Conservation (phyloP, 1,140 invertebrate genomes). For the Anagrus nilaparvatae region DNA sequence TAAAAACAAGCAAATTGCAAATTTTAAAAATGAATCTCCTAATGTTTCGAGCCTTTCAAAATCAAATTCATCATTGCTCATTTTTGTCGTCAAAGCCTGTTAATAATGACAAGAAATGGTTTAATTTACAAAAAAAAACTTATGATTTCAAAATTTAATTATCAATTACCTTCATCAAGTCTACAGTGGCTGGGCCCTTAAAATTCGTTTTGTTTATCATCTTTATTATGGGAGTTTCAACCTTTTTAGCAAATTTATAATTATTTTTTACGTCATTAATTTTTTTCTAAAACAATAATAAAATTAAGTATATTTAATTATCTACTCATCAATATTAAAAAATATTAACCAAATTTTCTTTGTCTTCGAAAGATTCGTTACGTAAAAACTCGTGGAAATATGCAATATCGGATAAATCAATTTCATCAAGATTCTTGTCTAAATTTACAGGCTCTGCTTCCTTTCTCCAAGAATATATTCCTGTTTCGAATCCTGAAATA, state of each 20-base stretch:
- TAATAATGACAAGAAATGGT: conserved; percentile 10
- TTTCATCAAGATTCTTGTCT: conserved; percentile 44
- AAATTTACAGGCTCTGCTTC: conserved; percentile 56
- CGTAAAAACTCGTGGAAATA: conserved; percentile 54
- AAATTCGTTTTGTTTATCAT: too few species aligned
- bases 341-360: conserved; percentile 12
- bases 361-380: conserved; percentile 1
- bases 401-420: conserved; percentile 55
- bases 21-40: conserved; percentile 85
- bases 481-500: too few species aligned
- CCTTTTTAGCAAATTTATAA: too few species aligned
- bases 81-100: conserved; percentile 60
- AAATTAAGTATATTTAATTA: too few species aligned
- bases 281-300: too few species aligned
- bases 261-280: too few species aligned
- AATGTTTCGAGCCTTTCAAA: conserved; percentile 76
- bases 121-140: too few species aligned
- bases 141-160: too few species aligned
- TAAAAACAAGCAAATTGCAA: conserved; percentile 60
- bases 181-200: too few species aligned
- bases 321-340: too few species aligned
- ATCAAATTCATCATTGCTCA: conserved; percentile 67
- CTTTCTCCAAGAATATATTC: conserved; percentile 42
- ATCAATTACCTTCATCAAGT: too few species aligned
- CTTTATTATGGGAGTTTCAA: too few species aligned